Evolutionary conservation across 1,140 invertebrate genomes (phyloP).

Genomic region (Maconellicoccus hirsutus): DNA sequence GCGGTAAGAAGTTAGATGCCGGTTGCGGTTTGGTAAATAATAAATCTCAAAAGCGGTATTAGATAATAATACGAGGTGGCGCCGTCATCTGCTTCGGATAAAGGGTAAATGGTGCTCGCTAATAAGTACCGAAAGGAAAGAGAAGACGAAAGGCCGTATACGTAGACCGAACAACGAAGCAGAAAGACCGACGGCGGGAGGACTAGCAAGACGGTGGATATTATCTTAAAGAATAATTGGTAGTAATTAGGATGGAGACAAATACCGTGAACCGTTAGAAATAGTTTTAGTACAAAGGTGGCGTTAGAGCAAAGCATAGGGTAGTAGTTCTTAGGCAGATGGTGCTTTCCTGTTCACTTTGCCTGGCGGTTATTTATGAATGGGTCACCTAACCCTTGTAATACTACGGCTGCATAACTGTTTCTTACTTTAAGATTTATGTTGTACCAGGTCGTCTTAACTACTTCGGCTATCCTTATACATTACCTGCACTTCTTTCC

Average conservation of each 20-base stretch:
- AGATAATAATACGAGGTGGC: constrained; percentile 17
- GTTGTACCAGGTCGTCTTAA: constrained; percentile 22
- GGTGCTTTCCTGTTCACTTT: constrained; percentile 15
- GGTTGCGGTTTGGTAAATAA: constrained; percentile 18
- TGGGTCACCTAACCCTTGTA: constrained; percentile 21
- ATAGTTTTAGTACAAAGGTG: constrained; percentile 19
- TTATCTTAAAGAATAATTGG: constrained; percentile 22
- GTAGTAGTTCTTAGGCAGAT: constrained; percentile 19
- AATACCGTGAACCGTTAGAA: constrained; percentile 20
- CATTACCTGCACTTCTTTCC: background rate
- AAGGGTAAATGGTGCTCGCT: constrained; percentile 15
- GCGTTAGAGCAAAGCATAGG: background rate
- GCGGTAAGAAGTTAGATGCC: constrained; percentile 15
- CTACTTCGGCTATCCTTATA: constrained; percentile 16
- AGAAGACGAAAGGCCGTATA: background rate
- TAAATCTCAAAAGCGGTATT: constrained; percentile 20
- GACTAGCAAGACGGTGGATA: constrained; percentile 8
- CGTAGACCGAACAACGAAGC: background rate
- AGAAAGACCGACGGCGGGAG: background rate
- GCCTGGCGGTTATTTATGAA: constrained; percentile 19
- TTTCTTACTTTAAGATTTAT: constrained; percentile 23
- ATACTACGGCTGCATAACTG: constrained; percentile 21
- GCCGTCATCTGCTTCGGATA: constrained; percentile 17
- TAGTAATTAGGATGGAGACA: constrained; percentile 21
- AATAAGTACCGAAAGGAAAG: constrained; percentile 15